Percentiles rank a stretch among this genome's conserved stretches.
Evolutionary conservation across 2,888 invertebrate genomes (phyloP).

Genomic region (Ormyrus rosae): DNA sequence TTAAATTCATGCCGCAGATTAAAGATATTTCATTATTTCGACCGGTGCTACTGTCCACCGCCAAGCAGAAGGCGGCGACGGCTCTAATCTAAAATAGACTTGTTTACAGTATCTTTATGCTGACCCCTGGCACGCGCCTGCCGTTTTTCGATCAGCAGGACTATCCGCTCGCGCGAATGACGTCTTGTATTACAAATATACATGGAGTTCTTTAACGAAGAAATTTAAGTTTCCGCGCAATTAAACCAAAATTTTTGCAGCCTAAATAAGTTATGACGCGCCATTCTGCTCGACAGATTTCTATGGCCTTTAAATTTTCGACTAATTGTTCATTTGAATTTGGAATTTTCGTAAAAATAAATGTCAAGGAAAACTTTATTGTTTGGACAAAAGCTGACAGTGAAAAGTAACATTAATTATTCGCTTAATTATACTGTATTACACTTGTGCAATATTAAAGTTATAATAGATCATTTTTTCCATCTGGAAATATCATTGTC

Average conservation of each 20-base stretch:
- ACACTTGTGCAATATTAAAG: background rate
- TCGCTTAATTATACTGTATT: too few species aligned
- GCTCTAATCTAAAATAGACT: slow-evolving; percentile 54
- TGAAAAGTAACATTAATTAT: too few species aligned
- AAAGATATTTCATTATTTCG: slow-evolving; percentile 43
- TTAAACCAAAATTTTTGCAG: too few species aligned
- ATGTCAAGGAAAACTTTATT: too few species aligned
- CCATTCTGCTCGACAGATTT: too few species aligned
- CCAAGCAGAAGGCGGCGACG: background rate
- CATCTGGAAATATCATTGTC: too few species aligned
- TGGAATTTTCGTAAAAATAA: too few species aligned
- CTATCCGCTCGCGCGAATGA: background rate
- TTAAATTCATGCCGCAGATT: slow-evolving; percentile 38
- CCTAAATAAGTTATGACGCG: too few species aligned
- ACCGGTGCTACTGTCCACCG: background rate
- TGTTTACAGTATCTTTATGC: slow-evolving; percentile 49
- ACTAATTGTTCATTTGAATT: too few species aligned
- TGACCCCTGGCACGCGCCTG: background rate
- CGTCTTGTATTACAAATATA: slow-evolving; percentile 5
- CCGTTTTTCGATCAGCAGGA: background rate
- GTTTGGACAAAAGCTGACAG: too few species aligned
- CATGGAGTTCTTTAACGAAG: slow-evolving; percentile 39
- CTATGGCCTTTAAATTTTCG: too few species aligned
- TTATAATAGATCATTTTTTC: too few species aligned
- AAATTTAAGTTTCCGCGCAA: slow-evolving; percentile 15